A percentile compares a stretch with the other conserved stretches of the same genome.
These are phyloP conservation scores for Ichneumoninae sp. DNA, from an alignment of 2,888 invertebrate species.

Conservation along the genomic window DNA sequence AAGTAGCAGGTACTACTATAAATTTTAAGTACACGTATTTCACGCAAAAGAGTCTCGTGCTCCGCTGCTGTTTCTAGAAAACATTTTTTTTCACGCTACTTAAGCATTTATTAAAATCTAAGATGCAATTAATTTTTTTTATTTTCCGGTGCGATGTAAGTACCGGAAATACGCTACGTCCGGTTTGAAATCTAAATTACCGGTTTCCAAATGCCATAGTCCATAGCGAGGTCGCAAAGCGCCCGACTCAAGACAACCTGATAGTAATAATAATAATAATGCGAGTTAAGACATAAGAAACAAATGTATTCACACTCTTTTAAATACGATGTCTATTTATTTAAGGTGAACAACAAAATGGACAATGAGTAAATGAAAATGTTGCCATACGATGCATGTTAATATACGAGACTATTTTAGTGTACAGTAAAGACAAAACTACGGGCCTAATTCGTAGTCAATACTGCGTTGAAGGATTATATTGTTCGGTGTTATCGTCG, in stretches of 20 bases:
- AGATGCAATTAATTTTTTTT: too few species aligned
- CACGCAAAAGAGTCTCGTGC: conserved; percentile 4
- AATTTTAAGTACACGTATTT: conserved; percentile 19
- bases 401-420: background rate
- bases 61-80: background rate
- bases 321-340: background rate
- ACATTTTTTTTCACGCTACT: background rate
- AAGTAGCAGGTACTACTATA: conserved; percentile 22
- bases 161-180: background rate
- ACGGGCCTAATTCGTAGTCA: background rate
- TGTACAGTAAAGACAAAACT: background rate
- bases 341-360: background rate
- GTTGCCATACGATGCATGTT: background rate
- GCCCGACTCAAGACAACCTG: too few species aligned
- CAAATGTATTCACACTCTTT: background rate
- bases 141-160: too few species aligned
- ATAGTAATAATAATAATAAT: background rate
- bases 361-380: background rate
- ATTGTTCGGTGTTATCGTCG: background rate
- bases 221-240: too few species aligned
- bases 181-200: background rate
- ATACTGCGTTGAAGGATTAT: background rate
- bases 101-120: background rate
- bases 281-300: background rate
- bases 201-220: background rate